Conservation (phyloP, 2,113 vertebrate species). For the Chamaetylas fuelleborni region DNA sequence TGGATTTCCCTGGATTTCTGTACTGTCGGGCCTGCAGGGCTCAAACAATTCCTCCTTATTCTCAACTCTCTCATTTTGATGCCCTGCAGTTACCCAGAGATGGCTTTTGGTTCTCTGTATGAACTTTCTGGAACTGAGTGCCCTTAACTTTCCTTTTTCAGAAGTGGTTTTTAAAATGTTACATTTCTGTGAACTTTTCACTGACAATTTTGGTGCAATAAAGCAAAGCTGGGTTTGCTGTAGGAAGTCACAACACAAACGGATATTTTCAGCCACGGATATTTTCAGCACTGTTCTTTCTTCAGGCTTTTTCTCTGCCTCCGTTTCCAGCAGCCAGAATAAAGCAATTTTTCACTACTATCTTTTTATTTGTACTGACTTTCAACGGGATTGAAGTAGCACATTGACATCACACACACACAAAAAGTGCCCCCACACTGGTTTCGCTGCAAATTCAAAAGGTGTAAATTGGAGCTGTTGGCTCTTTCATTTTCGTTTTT, state of each 20-base stretch:
- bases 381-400: not conserved
- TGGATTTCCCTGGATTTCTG: not conserved
- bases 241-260: not conserved
- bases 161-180: not conserved
- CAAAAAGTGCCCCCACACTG: not conserved
- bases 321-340: not conserved
- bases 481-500: constrained; percentile 11
- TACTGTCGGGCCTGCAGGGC: not conserved
- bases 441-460: not conserved
- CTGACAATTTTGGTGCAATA: not conserved
- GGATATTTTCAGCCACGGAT: constrained; percentile 31
- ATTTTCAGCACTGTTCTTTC: constrained; percentile 43
- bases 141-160: not conserved
- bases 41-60: not conserved
- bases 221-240: constrained; percentile 7
- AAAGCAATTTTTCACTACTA: constrained; percentile 45
- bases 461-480: not conserved
- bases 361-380: constrained; percentile 27
- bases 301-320: constrained; percentile 13
- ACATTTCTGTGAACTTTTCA: not conserved
- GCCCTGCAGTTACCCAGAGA: not conserved
- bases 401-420: not conserved
- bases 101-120: not conserved
- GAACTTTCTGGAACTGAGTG: not conserved
- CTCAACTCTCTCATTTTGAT: not conserved